These are phyloP conservation scores for Dicentrarchus labrax DNA, from an alignment of 2,113 vertebrate genomes.

Conservation along the genomic window DNA sequence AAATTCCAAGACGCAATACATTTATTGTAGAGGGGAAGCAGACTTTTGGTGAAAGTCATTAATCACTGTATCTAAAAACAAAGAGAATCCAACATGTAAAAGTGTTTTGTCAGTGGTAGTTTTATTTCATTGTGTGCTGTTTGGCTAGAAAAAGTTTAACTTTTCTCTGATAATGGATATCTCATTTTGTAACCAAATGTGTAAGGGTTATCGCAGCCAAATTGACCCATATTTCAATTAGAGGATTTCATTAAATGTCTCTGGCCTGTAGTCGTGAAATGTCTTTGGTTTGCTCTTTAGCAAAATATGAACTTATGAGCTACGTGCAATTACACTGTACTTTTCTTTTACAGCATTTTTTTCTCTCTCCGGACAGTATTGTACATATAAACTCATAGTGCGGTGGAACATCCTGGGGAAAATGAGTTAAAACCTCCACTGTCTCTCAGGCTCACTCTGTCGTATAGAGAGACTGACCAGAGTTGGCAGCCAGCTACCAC, in stretches of 20 bases:
- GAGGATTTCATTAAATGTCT: constrained; percentile 65
- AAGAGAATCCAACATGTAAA: constrained; percentile 43
- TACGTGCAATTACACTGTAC: constrained; percentile 43
- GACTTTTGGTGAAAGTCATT: constrained; percentile 36
- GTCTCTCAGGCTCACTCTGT: constrained; percentile 41
- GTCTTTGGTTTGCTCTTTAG: constrained; percentile 44
- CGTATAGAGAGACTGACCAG: constrained; percentile 34
- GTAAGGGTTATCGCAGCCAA: constrained; percentile 50
- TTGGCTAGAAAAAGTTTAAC: constrained; percentile 52
- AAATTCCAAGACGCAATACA: constrained; percentile 26
- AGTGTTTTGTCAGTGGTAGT: constrained; percentile 52
- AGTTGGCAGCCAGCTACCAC: constrained; percentile 64
- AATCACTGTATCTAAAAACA: constrained; percentile 57
- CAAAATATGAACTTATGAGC: constrained; percentile 48
- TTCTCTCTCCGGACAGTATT: constrained; percentile 34
- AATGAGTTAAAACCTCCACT: constrained; percentile 40
- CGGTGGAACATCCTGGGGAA: constrained; percentile 47
- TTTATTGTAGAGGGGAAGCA: constrained; percentile 22
- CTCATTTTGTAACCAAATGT: constrained; percentile 57
- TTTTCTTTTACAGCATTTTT: constrained; percentile 37
- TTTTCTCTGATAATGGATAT: constrained; percentile 62
- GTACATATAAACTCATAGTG: constrained; percentile 35
- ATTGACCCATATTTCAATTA: constrained; percentile 61
- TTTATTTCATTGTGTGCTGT: constrained; percentile 41
- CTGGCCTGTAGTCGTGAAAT: constrained; percentile 50